Percentiles rank a stretch among this genome's conserved stretches.
These are phyloP conservation scores for Dendrophyllia cribrosa DNA, from an alignment of 64 coral and sea anemone genomes.

Conservation along the genomic window DNA sequence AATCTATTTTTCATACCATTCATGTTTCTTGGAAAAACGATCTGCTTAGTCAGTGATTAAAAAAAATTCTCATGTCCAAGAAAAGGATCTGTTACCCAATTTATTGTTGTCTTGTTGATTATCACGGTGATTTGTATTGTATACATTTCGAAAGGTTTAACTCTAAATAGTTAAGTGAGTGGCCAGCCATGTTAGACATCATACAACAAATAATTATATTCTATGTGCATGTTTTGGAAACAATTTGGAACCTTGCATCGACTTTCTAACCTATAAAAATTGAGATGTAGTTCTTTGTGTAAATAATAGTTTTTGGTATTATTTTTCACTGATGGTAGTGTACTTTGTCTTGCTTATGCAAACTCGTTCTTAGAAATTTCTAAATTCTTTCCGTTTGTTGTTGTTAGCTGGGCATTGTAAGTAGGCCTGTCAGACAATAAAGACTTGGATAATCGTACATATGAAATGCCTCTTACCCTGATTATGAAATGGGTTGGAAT, in stretches of 20 bases:
- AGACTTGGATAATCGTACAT: background rate
- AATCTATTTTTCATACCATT: no score
- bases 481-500: no score
- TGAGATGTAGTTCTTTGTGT: background rate
- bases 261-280: background rate
- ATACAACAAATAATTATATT: background rate
- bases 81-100: background rate
- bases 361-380: background rate
- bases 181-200: background rate
- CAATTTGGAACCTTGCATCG: background rate
- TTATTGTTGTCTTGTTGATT: background rate
- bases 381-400: background rate
- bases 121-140: background rate
- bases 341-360: background rate
- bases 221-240: background rate
- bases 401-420: constrained; percentile 24
- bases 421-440: constrained; percentile 2
- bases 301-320: background rate
- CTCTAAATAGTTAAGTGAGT: background rate
- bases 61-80: no score
- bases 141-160: background rate
- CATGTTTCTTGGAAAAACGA: no score
- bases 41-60: no score
- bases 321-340: constrained; percentile 6
- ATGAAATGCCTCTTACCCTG: background rate